A percentile compares a stretch with the other conserved stretches of the same genome.
These are phyloP conservation scores for Sebastes ruberrimus DNA, from an alignment of 2,797 vertebrate species.

Conservation along the genomic window DNA sequence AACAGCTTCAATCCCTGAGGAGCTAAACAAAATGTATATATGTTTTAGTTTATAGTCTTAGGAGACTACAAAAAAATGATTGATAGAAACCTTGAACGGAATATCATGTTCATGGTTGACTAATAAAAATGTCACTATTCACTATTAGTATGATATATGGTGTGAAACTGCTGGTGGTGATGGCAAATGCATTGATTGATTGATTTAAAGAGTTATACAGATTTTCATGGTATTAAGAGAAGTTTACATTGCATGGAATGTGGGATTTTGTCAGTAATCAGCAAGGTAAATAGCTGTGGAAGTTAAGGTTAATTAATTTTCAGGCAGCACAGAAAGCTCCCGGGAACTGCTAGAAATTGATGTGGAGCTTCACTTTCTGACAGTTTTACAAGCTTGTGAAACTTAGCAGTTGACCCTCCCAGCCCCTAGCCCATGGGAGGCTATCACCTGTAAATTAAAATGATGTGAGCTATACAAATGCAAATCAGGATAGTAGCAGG, in stretches of 20 bases:
- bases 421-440: neutral
- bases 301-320: too few species aligned
- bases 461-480: neutral
- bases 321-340: too few species aligned
- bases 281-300: too few species aligned
- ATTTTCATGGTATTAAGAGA: neutral
- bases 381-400: neutral
- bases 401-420: neutral
- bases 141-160: neutral
- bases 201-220: neutral
- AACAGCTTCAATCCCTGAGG: too few species aligned
- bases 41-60: neutral
- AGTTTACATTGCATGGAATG: neutral
- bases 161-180: neutral
- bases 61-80: neutral
- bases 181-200: neutral
- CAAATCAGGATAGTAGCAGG: neutral
- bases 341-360: neutral
- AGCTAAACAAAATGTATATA: too few species aligned
- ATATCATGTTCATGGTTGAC: neutral
- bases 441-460: neutral
- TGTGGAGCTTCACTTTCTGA: neutral
- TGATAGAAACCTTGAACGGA: neutral
- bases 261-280: too few species aligned
- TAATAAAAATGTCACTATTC: neutral